These are phyloP conservation scores for Acleris literana DNA, from an alignment of 2,888 invertebrate genomes.

Conservation along the genomic window DNA sequence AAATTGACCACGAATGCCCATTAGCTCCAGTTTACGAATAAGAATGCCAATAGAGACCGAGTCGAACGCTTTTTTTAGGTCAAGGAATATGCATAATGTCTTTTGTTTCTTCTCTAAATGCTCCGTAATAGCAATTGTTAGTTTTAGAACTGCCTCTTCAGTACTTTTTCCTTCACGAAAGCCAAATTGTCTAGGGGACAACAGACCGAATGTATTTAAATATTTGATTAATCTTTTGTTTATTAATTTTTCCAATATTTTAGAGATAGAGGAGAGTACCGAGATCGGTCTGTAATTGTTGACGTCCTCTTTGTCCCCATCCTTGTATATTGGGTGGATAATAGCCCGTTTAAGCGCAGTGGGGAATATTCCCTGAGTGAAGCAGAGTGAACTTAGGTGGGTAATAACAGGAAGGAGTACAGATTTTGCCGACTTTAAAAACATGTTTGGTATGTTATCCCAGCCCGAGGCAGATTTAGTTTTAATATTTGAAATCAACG, in stretches of 20 bases:
- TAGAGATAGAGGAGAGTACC: neutral
- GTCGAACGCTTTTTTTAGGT: neutral
- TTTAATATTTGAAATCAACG: neutral
- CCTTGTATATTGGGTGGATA: neutral
- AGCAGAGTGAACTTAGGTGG: neutral
- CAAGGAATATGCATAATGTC: neutral
- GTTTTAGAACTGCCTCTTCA: neutral
- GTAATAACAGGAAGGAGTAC: too few species aligned
- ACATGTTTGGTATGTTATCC: too few species aligned
- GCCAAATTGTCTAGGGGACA: slow-evolving; percentile 10
- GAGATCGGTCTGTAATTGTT: too few species aligned
- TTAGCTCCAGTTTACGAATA: too few species aligned
- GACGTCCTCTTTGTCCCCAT: too few species aligned
- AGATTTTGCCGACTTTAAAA: too few species aligned
- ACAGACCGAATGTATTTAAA: neutral
- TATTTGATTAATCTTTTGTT: neutral
- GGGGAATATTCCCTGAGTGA: neutral
- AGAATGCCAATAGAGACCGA: too few species aligned
- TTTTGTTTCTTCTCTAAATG: neutral
- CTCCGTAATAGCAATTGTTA: neutral
- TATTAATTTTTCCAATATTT: slow-evolving; percentile 4
- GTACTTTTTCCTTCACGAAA: slow-evolving; percentile 6
- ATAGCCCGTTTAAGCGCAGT: neutral
- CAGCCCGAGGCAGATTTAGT: neutral
- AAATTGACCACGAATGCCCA: too few species aligned